phyloP scores from a whole-genome alignment of 2,888 invertebrate species.

The Gnatocerus cornutus region DNA sequence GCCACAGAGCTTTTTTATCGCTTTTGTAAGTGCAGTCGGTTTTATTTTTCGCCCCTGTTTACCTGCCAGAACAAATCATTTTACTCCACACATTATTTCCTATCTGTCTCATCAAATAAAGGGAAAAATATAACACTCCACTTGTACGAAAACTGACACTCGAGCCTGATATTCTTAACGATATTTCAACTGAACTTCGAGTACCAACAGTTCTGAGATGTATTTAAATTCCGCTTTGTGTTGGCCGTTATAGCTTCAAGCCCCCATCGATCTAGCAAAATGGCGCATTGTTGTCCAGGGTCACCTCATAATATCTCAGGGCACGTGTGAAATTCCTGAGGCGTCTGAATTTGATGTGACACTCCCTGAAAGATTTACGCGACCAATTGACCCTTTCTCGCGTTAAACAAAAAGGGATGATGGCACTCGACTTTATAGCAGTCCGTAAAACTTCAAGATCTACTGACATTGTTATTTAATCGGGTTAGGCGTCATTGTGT shows the following conservation, averaged over 20 bases:
- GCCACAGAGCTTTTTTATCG: conserved; percentile 26
- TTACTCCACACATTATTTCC: conserved; percentile 25
- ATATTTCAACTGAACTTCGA: conserved; percentile 1
- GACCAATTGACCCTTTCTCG: conserved; percentile 46
- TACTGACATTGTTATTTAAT: conserved; percentile 52
- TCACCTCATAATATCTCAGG: conserved; percentile 15
- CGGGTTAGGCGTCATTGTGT: conserved; percentile 49
- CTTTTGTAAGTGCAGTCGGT: conserved; percentile 32
- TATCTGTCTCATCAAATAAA: conserved; percentile 33
- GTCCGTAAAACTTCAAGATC: conserved; percentile 45
- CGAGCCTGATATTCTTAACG: conserved; percentile 18
- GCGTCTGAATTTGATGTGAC: conserved; percentile 41
- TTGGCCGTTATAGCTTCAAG: not conserved
- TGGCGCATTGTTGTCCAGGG: not conserved
- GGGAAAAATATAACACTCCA: conserved; percentile 12
- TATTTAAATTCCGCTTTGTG: not conserved
- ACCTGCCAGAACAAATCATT: conserved; percentile 41
- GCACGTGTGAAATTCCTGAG: conserved; percentile 40
- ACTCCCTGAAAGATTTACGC: conserved; percentile 46
- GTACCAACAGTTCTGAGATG: too few relatives aligned
- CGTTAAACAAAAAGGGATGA: conserved; percentile 50
- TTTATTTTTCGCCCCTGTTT: conserved; percentile 31
- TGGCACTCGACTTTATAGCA: conserved; percentile 45
- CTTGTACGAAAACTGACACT: conserved; percentile 4
- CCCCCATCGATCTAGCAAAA: conserved; percentile 1